Conservation (phyloP, 2,888 invertebrate species). For the Auanema freiburgensis region DNA sequence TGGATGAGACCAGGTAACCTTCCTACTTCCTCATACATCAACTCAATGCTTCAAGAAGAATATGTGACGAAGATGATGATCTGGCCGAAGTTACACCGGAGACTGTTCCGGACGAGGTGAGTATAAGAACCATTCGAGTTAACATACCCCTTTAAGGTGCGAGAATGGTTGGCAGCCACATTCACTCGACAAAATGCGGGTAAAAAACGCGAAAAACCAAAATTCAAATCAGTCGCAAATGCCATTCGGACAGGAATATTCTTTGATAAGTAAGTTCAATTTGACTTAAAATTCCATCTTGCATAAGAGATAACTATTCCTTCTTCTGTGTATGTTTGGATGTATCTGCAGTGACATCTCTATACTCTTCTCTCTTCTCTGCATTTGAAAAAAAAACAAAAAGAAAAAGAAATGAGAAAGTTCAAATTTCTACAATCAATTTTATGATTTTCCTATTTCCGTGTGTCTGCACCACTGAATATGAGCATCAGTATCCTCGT, state of each 20-base stretch:
- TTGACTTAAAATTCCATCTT: neutral
- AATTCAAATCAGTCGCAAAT: conserved; percentile 91
- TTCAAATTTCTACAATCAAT: neutral
- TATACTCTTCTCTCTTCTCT: too few relatives aligned
- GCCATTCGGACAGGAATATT: conserved; percentile 94
- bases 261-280: conserved; percentile 74
- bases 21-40: conserved; percentile 2
- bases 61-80: conserved; percentile 82
- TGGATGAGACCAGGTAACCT: conserved; percentile 83
- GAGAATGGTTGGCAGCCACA: conserved; percentile 93
- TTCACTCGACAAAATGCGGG: conserved; percentile 84
- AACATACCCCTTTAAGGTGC: conserved; percentile 71
- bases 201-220: conserved; percentile 71
- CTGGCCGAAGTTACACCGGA: conserved; percentile 93
- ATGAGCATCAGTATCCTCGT: neutral
- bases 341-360: conserved; percentile 2
- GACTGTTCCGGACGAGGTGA: conserved; percentile 83
- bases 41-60: conserved; percentile 47
- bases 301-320: neutral
- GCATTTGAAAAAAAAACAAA: conserved; percentile 1
- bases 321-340: neutral
- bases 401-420: neutral
- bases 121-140: neutral
- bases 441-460: conserved; percentile 11
- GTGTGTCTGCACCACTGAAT: conserved; percentile 16